A percentile compares a stretch with the other conserved stretches of the same genome.
Conservation (phyloP, 2,113 vertebrate species). For the Muntiacus muntjak region DNA sequence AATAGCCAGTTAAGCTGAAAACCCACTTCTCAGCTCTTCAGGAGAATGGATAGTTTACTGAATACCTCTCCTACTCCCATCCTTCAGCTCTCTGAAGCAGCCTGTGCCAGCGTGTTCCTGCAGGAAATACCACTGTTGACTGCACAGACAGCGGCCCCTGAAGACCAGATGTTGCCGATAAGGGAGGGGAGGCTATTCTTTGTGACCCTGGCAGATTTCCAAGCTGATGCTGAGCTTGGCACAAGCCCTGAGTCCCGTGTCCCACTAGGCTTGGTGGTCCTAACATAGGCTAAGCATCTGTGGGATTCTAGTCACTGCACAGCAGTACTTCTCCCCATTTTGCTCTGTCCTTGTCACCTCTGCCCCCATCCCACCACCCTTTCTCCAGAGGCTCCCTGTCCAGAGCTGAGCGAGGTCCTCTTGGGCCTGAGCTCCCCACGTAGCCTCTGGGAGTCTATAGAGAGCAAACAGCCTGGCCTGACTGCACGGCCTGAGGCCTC, state of each 20-base stretch:
- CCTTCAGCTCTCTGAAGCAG: background rate
- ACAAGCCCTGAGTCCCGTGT: background rate
- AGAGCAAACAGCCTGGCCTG: background rate
- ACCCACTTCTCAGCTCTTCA: background rate
- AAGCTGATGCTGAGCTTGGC: background rate
- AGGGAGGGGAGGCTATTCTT: background rate
- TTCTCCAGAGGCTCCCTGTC: background rate
- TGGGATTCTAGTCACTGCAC: background rate
- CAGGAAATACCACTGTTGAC: background rate
- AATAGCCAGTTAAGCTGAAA: background rate
- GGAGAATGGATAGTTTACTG: background rate
- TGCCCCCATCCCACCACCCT: background rate
- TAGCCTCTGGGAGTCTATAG: background rate
- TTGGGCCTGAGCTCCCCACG: conserved; percentile 6
- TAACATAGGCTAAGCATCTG: background rate
- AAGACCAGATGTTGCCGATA: background rate
- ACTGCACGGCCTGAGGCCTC: conserved; percentile 60
- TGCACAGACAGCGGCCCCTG: background rate
- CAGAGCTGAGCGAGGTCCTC: background rate
- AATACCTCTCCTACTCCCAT: background rate
- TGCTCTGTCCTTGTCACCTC: background rate
- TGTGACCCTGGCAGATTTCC: background rate
- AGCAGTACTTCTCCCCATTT: background rate
- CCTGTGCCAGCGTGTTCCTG: background rate
- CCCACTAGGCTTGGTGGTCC: background rate